Conservation (phyloP, 2,797 vertebrate species). For the Sebastes cheni region DNA sequence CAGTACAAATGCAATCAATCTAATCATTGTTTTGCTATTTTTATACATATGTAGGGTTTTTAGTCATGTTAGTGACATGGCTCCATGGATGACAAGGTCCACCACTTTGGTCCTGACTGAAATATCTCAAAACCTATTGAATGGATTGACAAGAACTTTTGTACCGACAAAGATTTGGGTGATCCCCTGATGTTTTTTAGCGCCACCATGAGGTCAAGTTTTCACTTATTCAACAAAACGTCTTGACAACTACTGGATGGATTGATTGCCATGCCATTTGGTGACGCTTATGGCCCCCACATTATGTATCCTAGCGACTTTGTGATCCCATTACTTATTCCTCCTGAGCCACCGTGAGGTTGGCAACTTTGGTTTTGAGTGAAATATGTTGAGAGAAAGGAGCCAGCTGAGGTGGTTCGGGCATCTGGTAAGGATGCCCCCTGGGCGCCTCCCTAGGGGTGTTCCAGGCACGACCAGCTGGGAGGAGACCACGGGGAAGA, state of each 20-base stretch:
- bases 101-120: neutral
- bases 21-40: neutral
- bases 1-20: neutral
- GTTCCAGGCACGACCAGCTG: no score
- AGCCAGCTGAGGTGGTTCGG: no score
- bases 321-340: neutral
- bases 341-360: neutral
- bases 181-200: no score
- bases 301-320: neutral
- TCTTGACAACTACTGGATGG: neutral
- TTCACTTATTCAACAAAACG: neutral
- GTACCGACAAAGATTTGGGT: neutral
- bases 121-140: neutral
- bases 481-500: no score
- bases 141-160: neutral
- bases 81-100: neutral
- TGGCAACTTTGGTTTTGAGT: neutral
- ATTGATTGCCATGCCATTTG: no score
- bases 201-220: no score
- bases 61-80: neutral
- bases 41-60: neutral
- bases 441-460: rapidly evolving
- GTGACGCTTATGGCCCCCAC: neutral
- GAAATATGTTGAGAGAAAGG: neutral
- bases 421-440: no score